Percentiles rank a stretch among this genome's conserved stretches.
These are phyloP conservation scores for Drosophila fulvimacula DNA, from an alignment of 2,888 invertebrate genomes.

Conservation along the genomic window DNA sequence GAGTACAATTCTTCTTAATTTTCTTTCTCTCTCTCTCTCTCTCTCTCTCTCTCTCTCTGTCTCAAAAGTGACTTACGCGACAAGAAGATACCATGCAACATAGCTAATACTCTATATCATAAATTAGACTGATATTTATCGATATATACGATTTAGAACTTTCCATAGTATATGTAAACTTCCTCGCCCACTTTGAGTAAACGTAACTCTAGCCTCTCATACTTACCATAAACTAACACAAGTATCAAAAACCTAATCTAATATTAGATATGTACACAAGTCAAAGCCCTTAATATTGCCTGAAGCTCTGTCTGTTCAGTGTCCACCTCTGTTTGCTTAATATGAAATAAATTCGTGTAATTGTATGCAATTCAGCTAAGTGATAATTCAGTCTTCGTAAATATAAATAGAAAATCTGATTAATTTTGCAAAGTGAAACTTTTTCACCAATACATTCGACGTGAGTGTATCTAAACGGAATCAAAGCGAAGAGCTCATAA, in stretches of 20 bases:
- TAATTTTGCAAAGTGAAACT: neutral
- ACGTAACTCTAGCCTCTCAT: neutral
- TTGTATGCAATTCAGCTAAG: neutral
- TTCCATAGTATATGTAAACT: too few species aligned
- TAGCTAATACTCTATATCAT: neutral
- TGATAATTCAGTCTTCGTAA: neutral
- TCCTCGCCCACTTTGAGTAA: neutral
- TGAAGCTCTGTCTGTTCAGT: neutral
- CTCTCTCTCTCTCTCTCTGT: neutral
- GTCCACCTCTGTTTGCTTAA: neutral
- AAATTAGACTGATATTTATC: neutral
- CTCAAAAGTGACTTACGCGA: too few species aligned
- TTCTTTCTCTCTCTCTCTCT: neutral
- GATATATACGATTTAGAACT: neutral
- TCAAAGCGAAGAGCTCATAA: neutral
- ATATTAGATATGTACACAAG: neutral
- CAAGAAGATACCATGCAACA: too few species aligned
- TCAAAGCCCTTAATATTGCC: neutral
- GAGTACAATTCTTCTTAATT: neutral
- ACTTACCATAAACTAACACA: neutral
- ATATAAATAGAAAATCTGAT: constrained; percentile 5
- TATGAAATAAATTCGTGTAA: neutral
- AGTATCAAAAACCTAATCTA: neutral
- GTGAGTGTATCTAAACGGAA: neutral
- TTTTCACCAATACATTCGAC: neutral